Percentiles rank a stretch among this genome's conserved stretches.
phyloP scores from a whole-genome alignment of 2,797 vertebrate genomes.

The Melanotaenia parkinsoni region DNA sequence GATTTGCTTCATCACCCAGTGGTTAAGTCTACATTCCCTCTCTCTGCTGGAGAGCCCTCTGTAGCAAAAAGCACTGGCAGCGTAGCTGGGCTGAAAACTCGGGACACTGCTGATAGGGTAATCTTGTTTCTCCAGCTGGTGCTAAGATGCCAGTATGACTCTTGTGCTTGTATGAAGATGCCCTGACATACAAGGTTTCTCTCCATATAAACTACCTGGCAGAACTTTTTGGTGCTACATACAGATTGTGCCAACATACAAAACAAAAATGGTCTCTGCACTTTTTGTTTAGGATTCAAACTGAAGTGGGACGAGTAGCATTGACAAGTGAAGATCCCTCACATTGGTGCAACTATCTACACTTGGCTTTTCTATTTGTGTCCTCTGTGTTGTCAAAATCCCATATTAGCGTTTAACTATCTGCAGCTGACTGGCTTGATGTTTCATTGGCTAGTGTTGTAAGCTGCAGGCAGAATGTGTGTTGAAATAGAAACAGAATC shows the following conservation, averaged over 20 bases:
- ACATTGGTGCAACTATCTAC: constrained; percentile 31
- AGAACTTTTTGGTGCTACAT: constrained; percentile 69
- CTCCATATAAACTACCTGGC: constrained; percentile 59
- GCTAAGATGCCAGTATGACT: constrained; percentile 60
- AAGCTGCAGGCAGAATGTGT: constrained; percentile 11
- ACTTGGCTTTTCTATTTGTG: constrained; percentile 25
- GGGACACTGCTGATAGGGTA: constrained; percentile 71
- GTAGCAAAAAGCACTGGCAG: constrained; percentile 52
- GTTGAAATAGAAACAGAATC: constrained; percentile 27
- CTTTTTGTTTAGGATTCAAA: constrained; percentile 53
- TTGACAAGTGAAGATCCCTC: constrained; percentile 47
- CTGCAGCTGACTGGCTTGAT: constrained; percentile 25
- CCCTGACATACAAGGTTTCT: constrained; percentile 53
- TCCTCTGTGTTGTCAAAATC: constrained; percentile 39
- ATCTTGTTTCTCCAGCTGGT: constrained; percentile 72
- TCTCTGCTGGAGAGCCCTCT: constrained; percentile 35
- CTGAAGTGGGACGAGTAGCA: constrained; percentile 32
- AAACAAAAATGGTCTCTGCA: constrained; percentile 41
- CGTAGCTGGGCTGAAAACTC: constrained; percentile 48
- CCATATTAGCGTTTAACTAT: constrained; percentile 43
- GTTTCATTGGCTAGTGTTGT: constrained; percentile 27
- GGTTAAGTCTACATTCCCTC: constrained; percentile 41
- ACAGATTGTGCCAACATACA: constrained; percentile 73
- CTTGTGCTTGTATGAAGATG: constrained; percentile 60
- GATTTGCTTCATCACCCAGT: constrained; percentile 52